A percentile compares a stretch with the other conserved stretches of the same genome.
Evolutionary conservation across 2,888 invertebrate species (phyloP).

Genomic region (Pristionchus fissidentatus): DNA sequence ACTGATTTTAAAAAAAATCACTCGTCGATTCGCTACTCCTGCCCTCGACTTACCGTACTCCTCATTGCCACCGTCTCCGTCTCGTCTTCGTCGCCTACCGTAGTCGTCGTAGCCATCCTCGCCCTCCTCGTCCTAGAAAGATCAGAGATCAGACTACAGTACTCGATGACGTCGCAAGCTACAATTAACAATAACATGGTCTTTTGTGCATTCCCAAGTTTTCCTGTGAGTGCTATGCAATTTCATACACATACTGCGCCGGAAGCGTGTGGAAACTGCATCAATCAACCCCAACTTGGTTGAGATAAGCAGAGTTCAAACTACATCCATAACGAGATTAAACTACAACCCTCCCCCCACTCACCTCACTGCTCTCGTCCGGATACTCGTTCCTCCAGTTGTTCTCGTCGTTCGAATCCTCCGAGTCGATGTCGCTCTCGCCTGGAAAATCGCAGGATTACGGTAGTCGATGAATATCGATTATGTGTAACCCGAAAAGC

Average conservation of each 20-base stretch:
- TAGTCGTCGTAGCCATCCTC: slow-evolving; percentile 33
- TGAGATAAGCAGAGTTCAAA: not conserved
- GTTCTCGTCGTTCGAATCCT: slow-evolving; percentile 74
- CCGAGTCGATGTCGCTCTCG: slow-evolving; percentile 49
- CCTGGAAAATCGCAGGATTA: not conserved
- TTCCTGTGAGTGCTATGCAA: no score
- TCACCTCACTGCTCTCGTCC: slow-evolving; percentile 66
- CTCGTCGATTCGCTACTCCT: no score
- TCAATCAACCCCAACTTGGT: no score
- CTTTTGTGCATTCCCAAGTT: no score
- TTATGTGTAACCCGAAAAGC: not conserved
- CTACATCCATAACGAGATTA: not conserved
- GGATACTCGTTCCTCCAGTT: slow-evolving; percentile 75
- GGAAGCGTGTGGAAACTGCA: no score
- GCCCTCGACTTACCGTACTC: slow-evolving; percentile 47
- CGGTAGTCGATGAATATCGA: not conserved
- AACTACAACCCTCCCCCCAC: slow-evolving; percentile 3
- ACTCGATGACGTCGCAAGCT: not conserved
- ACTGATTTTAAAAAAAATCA: no score
- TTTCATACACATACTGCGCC: no score
- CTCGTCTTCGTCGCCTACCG: not conserved
- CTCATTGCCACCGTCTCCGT: not conserved
- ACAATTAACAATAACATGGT: no score
- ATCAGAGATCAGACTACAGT: not conserved
- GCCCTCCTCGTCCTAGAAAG: slow-evolving; percentile 12